Conservation (phyloP, 35 echinoderm and acorn worm species). For the Lytechinus variegatus region DNA sequence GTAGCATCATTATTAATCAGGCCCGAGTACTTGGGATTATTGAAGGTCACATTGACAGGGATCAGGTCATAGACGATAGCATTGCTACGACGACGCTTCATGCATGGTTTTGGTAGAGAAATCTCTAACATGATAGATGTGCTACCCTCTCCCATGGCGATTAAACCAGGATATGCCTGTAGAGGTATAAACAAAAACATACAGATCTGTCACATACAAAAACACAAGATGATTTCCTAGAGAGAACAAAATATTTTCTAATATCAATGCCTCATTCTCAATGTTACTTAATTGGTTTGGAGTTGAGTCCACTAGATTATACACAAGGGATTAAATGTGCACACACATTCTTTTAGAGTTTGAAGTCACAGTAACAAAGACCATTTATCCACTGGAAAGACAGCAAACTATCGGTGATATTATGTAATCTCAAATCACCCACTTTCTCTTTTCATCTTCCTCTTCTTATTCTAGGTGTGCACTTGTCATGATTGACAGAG, state of each 20-base stretch:
- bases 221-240: neutral
- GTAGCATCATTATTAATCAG: neutral
- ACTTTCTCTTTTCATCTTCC: too few relatives aligned
- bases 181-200: neutral
- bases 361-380: too few relatives aligned
- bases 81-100: constrained; percentile 53
- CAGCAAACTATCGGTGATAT: too few relatives aligned
- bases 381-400: too few relatives aligned
- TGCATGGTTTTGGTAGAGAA: constrained; percentile 50
- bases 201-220: neutral
- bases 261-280: too few relatives aligned
- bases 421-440: too few relatives aligned
- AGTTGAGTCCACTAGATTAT: too few relatives aligned
- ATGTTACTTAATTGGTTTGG: too few relatives aligned
- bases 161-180: constrained; percentile 57
- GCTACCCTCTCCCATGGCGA: constrained; percentile 62
- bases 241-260: too few relatives aligned
- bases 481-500: neutral
- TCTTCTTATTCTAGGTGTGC: too few relatives aligned
- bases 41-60: constrained; percentile 61
- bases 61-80: constrained; percentile 53
- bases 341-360: too few relatives aligned
- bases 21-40: constrained; percentile 12
- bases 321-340: too few relatives aligned
- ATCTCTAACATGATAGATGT: constrained; percentile 67